These are phyloP conservation scores for Pandemis heparana DNA, from an alignment of 2,888 invertebrate species.

Conservation along the genomic window DNA sequence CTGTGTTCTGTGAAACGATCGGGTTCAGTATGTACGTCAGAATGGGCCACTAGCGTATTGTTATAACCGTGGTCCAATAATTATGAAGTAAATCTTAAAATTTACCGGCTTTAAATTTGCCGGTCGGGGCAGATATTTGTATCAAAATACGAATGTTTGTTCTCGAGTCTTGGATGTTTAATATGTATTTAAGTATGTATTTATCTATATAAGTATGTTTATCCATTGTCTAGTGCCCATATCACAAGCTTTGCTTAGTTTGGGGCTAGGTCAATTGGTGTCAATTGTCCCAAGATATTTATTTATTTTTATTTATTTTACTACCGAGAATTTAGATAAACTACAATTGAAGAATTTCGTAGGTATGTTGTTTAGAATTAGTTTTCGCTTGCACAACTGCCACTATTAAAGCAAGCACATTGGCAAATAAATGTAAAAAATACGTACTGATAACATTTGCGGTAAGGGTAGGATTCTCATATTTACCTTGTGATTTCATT, in stretches of 20 bases:
- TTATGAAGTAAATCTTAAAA: neutral
- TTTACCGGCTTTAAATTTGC: no score
- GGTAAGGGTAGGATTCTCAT: neutral
- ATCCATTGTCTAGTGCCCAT: no score
- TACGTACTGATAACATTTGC: neutral
- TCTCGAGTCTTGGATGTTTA: no score
- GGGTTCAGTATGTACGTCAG: constrained; percentile 6
- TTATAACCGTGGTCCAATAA: constrained; percentile 15
- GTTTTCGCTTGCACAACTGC: neutral
- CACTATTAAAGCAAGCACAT: neutral
- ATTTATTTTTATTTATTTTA: no score
- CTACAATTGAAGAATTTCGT: neutral
- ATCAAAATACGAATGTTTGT: no score
- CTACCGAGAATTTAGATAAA: neutral
- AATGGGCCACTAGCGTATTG: constrained; percentile 13
- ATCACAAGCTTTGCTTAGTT: no score
- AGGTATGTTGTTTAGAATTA: neutral
- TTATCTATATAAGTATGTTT: no score
- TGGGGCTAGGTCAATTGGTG: no score
- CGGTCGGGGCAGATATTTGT: no score
- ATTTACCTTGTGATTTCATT: no score
- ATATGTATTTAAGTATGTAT: no score
- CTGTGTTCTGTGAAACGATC: constrained; percentile 15
- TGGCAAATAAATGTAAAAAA: neutral
- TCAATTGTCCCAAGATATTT: no score